phyloP scores from a whole-genome alignment of 2,113 vertebrate species.

The Anguilla japonica region DNA sequence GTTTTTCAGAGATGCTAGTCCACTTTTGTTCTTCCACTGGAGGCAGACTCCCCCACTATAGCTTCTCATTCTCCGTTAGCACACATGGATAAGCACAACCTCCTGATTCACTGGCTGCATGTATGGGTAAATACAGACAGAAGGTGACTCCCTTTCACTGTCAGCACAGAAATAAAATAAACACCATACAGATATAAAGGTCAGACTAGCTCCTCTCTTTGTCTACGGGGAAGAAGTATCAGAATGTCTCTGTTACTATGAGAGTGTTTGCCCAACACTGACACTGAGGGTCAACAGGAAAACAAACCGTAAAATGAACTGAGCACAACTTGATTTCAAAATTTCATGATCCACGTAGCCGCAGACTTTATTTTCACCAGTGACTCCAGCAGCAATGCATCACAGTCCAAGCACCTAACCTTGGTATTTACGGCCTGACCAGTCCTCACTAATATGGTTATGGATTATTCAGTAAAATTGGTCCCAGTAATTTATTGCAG shows the following conservation, averaged over 20 bases:
- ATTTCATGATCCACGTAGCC: slow-evolving; percentile 40
- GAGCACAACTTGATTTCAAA: slow-evolving; percentile 52
- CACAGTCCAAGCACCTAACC: slow-evolving; percentile 43
- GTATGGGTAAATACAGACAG: background rate
- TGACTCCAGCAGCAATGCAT: slow-evolving; percentile 52
- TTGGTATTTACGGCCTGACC: slow-evolving; percentile 64
- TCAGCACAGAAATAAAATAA: background rate
- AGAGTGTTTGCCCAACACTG: background rate
- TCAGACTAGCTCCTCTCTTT: background rate
- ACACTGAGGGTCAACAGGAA: background rate
- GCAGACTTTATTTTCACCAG: slow-evolving; percentile 54
- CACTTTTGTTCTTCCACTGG: background rate
- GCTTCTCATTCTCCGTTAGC: background rate
- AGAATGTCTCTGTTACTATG: background rate
- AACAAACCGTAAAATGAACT: slow-evolving; percentile 22
- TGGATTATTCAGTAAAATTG: slow-evolving; percentile 77
- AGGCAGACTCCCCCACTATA: background rate
- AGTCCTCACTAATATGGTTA: slow-evolving; percentile 61
- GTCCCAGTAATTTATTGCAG: slow-evolving; percentile 67
- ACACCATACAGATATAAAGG: background rate
- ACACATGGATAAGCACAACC: background rate
- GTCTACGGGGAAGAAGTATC: background rate
- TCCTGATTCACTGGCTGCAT: background rate
- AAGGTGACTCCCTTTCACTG: background rate
- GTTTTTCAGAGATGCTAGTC: background rate